Evolutionary conservation across 2,888 invertebrate species (phyloP).

Genomic region (Meghimatium bilineatum): DNA sequence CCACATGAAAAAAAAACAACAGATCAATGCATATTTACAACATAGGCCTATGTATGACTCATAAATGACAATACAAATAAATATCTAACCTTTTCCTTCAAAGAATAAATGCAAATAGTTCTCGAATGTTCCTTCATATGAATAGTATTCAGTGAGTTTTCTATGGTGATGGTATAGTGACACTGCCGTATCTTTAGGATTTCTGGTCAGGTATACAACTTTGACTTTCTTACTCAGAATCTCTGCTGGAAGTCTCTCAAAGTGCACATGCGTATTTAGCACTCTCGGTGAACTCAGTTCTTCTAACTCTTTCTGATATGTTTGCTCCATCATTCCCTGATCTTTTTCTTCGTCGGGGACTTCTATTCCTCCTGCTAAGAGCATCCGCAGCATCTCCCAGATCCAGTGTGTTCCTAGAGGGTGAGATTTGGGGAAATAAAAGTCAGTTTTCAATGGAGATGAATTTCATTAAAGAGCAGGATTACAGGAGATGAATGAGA

Average conservation of each 20-base stretch:
- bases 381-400: constrained; percentile 55
- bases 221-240: constrained; percentile 13
- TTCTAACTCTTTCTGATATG: constrained; percentile 40
- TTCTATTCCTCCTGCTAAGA: constrained; percentile 52
- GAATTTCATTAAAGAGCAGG: too few relatives aligned
- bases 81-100: constrained; percentile 24
- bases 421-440: background rate
- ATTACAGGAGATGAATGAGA: too few relatives aligned
- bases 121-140: constrained; percentile 31
- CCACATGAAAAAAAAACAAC: too few relatives aligned
- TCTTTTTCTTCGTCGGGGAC: constrained; percentile 44
- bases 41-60: too few relatives aligned
- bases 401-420: constrained; percentile 56
- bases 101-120: constrained; percentile 34
- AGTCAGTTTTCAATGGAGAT: too few relatives aligned
- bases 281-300: constrained; percentile 52
- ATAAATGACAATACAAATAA: too few relatives aligned
- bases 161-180: constrained; percentile 37
- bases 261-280: constrained; percentile 55
- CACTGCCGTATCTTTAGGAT: constrained; percentile 37
- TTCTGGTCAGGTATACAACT: constrained; percentile 38
- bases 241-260: constrained; percentile 49
- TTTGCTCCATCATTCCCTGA: constrained; percentile 51
- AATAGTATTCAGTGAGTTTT: constrained; percentile 25
- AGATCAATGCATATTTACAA: too few relatives aligned